A percentile compares a stretch with the other conserved stretches of the same genome.
Evolutionary conservation across 2,888 invertebrate species (phyloP).

Genomic region (Polyommatus iphigenia): DNA sequence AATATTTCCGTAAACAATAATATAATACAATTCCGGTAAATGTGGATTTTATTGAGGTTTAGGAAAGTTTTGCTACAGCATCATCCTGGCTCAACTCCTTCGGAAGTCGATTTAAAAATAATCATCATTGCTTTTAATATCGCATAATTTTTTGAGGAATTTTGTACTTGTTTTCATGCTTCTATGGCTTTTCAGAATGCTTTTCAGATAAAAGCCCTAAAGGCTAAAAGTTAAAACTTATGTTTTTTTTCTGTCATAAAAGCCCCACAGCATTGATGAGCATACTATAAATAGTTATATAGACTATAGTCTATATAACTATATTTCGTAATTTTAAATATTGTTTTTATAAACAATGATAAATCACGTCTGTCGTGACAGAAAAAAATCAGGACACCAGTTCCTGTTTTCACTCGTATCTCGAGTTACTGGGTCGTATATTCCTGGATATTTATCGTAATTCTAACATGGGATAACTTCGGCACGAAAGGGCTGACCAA

Average conservation of each 20-base stretch:
- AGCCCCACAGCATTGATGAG: neutral
- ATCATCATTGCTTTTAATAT: too few relatives aligned
- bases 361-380: neutral
- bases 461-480: neutral
- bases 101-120: neutral
- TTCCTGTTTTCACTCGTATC: constrained; percentile 13
- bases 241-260: too few relatives aligned
- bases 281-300: too few relatives aligned
- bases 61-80: neutral
- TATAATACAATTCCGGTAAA: neutral
- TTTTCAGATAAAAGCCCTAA: too few relatives aligned
- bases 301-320: too few relatives aligned
- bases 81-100: neutral
- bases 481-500: neutral
- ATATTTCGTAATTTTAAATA: neutral
- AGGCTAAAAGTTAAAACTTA: too few relatives aligned
- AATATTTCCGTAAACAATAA: constrained; percentile 8
- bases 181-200: too few relatives aligned
- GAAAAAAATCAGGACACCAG: neutral
- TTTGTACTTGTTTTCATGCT: too few relatives aligned
- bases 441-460: neutral
- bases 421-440: constrained; percentile 2
- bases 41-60: neutral
- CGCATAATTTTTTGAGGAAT: too few relatives aligned
- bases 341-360: neutral